phyloP scores from a whole-genome alignment of 92 coral and sea anemone species.

The Pocillopora grandis region DNA sequence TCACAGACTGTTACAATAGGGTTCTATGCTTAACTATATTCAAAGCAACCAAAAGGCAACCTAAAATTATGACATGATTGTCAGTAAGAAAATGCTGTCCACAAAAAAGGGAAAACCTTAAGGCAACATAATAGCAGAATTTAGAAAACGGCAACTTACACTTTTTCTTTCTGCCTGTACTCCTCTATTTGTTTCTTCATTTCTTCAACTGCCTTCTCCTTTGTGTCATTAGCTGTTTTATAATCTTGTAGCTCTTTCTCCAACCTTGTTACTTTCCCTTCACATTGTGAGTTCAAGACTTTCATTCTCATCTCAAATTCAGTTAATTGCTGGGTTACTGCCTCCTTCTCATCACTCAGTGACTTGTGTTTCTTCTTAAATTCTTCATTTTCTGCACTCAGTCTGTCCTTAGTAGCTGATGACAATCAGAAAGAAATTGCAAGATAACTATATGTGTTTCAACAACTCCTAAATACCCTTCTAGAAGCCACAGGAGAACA shows the following conservation, averaged over 20 bases:
- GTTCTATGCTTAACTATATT: too few relatives aligned
- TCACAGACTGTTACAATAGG: too few relatives aligned
- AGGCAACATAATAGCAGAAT: background rate
- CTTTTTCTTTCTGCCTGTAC: conserved; percentile 15
- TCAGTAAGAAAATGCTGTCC: too few relatives aligned
- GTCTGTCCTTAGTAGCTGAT: conserved; percentile 70
- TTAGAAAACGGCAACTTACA: conserved; percentile 24
- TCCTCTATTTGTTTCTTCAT: conserved; percentile 54
- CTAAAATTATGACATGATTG: too few relatives aligned
- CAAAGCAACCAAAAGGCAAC: too few relatives aligned
- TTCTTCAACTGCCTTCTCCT: conserved; percentile 59
- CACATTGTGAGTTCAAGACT: conserved; percentile 82
- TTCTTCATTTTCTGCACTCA: conserved; percentile 80
- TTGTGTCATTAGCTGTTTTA: conserved; percentile 50
- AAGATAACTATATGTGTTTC: too few relatives aligned
- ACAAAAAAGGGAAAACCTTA: too few relatives aligned
- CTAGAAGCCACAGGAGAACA: background rate
- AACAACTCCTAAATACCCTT: background rate
- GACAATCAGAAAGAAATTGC: background rate
- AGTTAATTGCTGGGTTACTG: conserved; percentile 45
- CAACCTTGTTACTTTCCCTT: conserved; percentile 72
- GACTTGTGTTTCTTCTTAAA: conserved; percentile 68
- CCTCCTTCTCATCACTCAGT: conserved; percentile 69
- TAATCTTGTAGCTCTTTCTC: conserved; percentile 86
- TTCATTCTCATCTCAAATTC: conserved; percentile 85